A percentile compares a stretch with the other conserved stretches of the same genome.
These are phyloP conservation scores for Axis porcinus DNA, from an alignment of 2,113 vertebrate genomes.

Conservation along the genomic window DNA sequence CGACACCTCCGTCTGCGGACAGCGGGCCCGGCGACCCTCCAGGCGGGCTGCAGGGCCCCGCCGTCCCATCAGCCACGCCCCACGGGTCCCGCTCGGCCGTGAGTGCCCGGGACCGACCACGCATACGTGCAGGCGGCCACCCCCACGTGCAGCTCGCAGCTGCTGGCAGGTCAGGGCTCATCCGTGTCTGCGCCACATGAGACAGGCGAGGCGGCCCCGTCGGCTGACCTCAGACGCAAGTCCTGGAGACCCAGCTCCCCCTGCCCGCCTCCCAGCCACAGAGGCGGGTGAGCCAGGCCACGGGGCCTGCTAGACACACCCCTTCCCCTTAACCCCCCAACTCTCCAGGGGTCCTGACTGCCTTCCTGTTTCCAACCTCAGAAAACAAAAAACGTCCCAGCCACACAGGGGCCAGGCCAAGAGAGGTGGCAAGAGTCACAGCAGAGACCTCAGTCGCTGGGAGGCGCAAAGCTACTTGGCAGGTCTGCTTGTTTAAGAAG, in stretches of 20 bases:
- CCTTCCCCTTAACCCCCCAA: neutral
- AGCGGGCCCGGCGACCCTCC: neutral
- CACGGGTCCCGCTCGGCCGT: neutral
- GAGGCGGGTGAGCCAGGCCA: neutral
- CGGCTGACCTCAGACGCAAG: neutral
- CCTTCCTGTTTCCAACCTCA: neutral
- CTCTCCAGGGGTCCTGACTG: neutral
- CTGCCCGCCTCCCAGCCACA: accelerated
- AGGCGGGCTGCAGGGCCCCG: neutral
- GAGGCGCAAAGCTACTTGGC: neutral
- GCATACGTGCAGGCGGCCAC: accelerated
- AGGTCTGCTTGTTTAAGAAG: neutral
- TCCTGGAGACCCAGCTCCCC: neutral
- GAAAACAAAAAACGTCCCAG: neutral
- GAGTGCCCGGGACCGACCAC: neutral
- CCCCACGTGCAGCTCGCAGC: accelerated
- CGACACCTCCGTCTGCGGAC: neutral
- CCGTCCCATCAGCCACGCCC: too few relatives aligned
- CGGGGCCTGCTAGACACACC: neutral
- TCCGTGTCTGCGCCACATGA: neutral
- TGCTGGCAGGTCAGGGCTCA: neutral
- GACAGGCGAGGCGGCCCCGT: neutral
- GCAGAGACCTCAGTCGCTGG: neutral
- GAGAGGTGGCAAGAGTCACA: neutral
- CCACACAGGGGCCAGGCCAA: neutral